Conservation (phyloP, 2,888 invertebrate species). For the Penaeus monodon region DNA sequence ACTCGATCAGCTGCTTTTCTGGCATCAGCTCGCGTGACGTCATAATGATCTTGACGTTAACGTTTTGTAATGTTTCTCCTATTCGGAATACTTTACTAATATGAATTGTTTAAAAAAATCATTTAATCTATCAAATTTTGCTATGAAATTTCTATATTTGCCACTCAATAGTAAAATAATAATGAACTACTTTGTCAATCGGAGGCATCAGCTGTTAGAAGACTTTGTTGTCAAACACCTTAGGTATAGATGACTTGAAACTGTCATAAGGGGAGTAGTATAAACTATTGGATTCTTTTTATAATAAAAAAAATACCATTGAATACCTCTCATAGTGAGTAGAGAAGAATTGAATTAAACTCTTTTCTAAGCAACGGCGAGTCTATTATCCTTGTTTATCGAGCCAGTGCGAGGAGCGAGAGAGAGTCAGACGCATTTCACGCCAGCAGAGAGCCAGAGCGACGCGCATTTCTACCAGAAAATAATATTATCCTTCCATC, state of each 20-base stretch:
- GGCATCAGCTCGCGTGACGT: conserved; percentile 3
- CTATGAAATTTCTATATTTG: not conserved
- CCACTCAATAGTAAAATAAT: not conserved
- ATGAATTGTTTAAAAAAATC: not conserved
- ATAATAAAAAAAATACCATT: not conserved
- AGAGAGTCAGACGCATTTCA: not conserved
- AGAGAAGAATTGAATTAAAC: not conserved
- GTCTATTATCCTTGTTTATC: not conserved
- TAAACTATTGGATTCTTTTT: not conserved
- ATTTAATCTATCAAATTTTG: not conserved
- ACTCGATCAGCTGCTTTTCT: conserved; percentile 23
- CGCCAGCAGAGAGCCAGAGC: not conserved
- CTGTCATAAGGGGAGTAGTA: not conserved
- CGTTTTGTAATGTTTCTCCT: not conserved
- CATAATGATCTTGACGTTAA: not conserved
- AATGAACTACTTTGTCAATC: conserved; percentile 7
- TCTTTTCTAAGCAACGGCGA: no score
- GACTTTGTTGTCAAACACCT: conserved; percentile 50
- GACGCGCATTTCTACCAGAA: not conserved
- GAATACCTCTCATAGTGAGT: not conserved
- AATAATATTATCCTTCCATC: not conserved
- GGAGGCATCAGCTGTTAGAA: not conserved
- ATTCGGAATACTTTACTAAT: not conserved
- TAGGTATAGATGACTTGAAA: conserved; percentile 17
- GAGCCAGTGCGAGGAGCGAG: not conserved